A percentile compares a stretch with the other conserved stretches of the same genome.
Evolutionary conservation across 2,888 invertebrate species (phyloP).

Genomic region (Eretmocerus hayati): DNA sequence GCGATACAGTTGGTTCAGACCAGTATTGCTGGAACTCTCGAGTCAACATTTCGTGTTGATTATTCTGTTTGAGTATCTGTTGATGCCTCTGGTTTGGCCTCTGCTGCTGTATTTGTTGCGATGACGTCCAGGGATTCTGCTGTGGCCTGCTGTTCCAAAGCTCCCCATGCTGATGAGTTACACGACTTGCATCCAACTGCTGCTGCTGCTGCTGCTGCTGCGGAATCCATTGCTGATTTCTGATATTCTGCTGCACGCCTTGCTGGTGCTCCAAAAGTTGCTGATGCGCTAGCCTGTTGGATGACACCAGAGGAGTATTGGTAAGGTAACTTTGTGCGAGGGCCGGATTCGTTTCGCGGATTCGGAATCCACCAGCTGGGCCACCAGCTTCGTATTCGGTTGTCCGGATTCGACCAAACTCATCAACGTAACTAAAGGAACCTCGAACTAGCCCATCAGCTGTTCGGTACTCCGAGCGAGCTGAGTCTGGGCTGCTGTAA

Average conservation of each 20-base stretch:
- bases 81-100: no score
- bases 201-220: neutral
- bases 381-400: constrained; percentile 46
- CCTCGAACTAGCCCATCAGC: constrained; percentile 46
- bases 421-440: constrained; percentile 47
- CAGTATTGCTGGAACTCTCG: no score
- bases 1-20: no score
- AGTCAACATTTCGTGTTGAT: no score
- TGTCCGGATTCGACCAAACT: constrained; percentile 45
- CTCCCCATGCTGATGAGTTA: no score
- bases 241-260: neutral
- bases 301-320: constrained; percentile 44
- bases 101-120: no score
- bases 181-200: neutral
- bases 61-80: no score
- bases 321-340: no score
- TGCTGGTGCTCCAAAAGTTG: constrained; percentile 22
- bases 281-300: constrained; percentile 41
- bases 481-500: constrained; percentile 38
- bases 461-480: constrained; percentile 42
- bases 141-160: no score
- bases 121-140: no score
- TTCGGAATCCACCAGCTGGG: constrained; percentile 47
- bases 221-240: neutral
- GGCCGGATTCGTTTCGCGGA: constrained; percentile 48